These are phyloP conservation scores for Allygus modestus DNA, from an alignment of 2,888 invertebrate species.

Conservation along the genomic window DNA sequence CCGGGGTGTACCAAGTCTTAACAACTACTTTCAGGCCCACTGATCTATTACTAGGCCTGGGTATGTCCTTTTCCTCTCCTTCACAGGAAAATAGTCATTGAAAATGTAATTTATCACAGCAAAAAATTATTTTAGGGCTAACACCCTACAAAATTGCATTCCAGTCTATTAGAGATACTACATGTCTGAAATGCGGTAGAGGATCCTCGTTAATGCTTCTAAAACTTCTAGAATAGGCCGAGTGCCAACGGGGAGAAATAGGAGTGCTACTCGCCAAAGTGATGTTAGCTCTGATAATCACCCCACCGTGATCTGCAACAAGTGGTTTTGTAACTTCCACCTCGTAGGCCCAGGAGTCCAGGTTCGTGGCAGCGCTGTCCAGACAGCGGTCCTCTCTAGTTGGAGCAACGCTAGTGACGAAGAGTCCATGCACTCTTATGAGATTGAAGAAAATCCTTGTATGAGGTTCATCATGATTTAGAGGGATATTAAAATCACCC, in stretches of 20 bases:
- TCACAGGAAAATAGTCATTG: background rate
- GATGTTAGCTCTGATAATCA: background rate
- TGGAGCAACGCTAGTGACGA: background rate
- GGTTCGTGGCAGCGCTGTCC: background rate
- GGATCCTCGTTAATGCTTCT: background rate
- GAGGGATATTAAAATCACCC: slow-evolving; percentile 1
- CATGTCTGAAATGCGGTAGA: background rate
- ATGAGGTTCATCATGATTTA: background rate
- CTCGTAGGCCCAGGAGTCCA: background rate
- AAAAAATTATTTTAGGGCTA: background rate
- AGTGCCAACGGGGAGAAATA: background rate
- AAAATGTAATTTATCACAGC: background rate
- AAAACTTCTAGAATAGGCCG: background rate
- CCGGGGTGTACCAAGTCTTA: background rate
- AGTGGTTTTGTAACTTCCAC: background rate
- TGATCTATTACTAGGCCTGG: no score
- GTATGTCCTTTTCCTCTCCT: background rate
- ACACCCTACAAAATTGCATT: background rate
- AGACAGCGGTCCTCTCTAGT: background rate
- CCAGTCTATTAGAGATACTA: background rate
- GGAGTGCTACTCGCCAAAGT: no score
- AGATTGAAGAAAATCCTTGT: background rate
- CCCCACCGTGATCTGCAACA: background rate
- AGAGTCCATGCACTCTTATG: background rate
- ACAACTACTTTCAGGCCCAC: background rate